phyloP scores from a whole-genome alignment of 1,140 invertebrate genomes.

The Drosophila equinoxialis region DNA sequence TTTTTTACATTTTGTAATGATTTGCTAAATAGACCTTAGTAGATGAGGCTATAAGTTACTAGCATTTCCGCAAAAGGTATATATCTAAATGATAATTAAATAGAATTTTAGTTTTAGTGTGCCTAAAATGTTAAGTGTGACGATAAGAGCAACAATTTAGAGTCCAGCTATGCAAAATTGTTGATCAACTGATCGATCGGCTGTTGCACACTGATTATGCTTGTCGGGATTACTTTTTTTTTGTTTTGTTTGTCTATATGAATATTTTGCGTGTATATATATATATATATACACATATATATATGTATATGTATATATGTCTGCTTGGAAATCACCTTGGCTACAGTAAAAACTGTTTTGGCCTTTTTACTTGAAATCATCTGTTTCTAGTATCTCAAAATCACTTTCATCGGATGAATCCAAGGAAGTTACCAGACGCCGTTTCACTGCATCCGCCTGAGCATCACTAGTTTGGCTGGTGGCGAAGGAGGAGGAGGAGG shows the following conservation, averaged over 20 bases:
- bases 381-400: conserved; percentile 79
- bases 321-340: conserved; percentile 65
- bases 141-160: conserved; percentile 12
- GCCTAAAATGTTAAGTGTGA: conserved; percentile 9
- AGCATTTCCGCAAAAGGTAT: not conserved
- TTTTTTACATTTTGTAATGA: too few species aligned
- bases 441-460: conserved; percentile 16
- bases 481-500: not conserved
- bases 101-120: not conserved
- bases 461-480: conserved; percentile 29
- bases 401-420: conserved; percentile 81
- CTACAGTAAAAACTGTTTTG: not conserved
- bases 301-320: conserved; percentile 51
- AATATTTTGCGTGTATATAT: not conserved
- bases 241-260: conserved; percentile 4
- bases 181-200: not conserved
- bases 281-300: conserved; percentile 23
- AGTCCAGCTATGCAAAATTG: conserved; percentile 8
- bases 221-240: conserved; percentile 22
- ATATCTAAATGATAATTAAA: conserved; percentile 5
- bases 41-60: not conserved
- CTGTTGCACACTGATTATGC: not conserved
- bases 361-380: conserved; percentile 70
- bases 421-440: conserved; percentile 57
- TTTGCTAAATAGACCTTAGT: not conserved